Evolutionary conservation across 2,113 vertebrate species (phyloP), one percentile per base, ranked within the genome.

Genomic region (Varanus salvator): DNA sequence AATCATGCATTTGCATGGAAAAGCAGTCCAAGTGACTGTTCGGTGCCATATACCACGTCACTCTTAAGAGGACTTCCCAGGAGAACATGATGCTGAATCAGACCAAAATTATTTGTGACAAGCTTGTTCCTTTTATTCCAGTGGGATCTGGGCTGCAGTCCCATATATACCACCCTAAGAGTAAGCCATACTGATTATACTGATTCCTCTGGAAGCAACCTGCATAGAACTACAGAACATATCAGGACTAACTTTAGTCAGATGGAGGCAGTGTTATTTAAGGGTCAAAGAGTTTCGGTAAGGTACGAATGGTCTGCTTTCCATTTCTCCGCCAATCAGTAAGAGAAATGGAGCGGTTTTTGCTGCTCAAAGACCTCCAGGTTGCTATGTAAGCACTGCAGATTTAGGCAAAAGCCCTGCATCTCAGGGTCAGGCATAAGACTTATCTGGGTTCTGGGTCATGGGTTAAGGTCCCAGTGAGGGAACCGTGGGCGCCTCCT

Each of bases 1-100:
- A 23, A 66, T 17, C 0, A 2, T 1, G 0, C 21, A 0, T 64
- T 0, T 0, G 38, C 66, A n/a, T 3, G 69, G 0, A 0, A 72
- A 50, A 9, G 15, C 6, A 15, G 11, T 27, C 0, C 0, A 57
- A 50, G 77, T 57, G 54, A 77, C 15, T 0, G 34, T 44, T 69
- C 74, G 25, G 25, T 44, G 50, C 81, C 71, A 25, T 6, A 0
- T 1, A 0, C 0, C 14, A 54, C 0, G 66, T 1, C 1, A 1
- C 14, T 92, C 50, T 84, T 21, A 74, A 72, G 83, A 64, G 29
- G 3, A 14, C 52, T 50, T 44, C 71, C 21, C n/a, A 57, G 80
- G n/a, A 76, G 77, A 60, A 64, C 8, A 17, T 0, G 27, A 69
- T 8, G 31, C 50, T 15, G 25, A 25, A 75, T 71, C 29, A 21